A percentile compares a stretch with the other conserved stretches of the same genome.
These are phyloP conservation scores for Zonitis immaculata DNA, from an alignment of 2,888 invertebrate genomes.

Conservation along the genomic window DNA sequence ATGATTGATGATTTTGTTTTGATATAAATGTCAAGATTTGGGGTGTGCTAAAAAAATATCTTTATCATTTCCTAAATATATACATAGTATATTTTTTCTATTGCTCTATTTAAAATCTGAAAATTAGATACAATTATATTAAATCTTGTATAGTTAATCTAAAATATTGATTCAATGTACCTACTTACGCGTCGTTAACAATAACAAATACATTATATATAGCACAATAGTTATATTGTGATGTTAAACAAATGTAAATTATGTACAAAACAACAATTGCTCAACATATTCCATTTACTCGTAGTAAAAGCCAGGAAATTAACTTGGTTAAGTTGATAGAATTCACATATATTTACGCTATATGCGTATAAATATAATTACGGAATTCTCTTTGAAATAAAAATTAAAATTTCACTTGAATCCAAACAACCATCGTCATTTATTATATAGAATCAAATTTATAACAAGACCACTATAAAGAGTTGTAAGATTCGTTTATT, in stretches of 20 bases:
- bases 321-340: neutral
- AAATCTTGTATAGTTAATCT: conserved; percentile 18
- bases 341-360: no score
- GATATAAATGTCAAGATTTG: neutral
- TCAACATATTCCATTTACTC: conserved; percentile 6
- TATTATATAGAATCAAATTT: conserved; percentile 14
- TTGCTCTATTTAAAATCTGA: conserved; percentile 1
- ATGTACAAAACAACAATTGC: conserved; percentile 12
- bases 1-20: conserved; percentile 19
- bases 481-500: conserved; percentile 19
- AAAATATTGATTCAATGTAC: conserved; percentile 11
- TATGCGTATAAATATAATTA: no score
- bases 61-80: no score
- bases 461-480: neutral
- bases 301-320: conserved; percentile 12
- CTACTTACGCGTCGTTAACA: conserved; percentile 17
- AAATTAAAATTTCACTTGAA: neutral
- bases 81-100: no score
- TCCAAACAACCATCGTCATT: conserved; percentile 7
- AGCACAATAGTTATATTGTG: conserved; percentile 17
- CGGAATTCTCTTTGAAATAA: no score
- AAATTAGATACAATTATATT: no score
- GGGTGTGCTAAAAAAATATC: neutral
- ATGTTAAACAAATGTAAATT: conserved; percentile 21
- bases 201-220: conserved; percentile 8